Base-by-base conservation (phyloP, 2,888 invertebrate genomes). In the Pachliopta kotzebuea region DNA sequence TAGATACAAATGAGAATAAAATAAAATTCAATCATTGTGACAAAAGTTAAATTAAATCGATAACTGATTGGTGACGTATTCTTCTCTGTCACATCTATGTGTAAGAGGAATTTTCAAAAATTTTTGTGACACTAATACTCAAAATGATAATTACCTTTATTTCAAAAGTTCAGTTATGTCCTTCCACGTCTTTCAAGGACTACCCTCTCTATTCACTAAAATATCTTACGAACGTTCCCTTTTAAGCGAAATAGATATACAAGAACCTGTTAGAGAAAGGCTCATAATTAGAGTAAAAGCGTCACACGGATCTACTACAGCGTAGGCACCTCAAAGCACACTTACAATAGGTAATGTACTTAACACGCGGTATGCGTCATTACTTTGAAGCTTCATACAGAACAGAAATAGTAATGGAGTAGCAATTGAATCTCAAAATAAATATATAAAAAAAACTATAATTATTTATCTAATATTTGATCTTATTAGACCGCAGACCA, bases 331-430 rank as follows among this genome's bases (percentile, higher is more conserved):
- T 88, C 84, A 84, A 83, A 86, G 88, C 84, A 88, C 87, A 83
- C 87, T 86, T 86, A 88, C 89, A 90, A 90, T 90, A 86, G 88
- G 85, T 90, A 90, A 90, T 89, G 88, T 90, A 88, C 90, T 90
- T 90, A 88, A 84, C 83, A 81, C 79, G 76, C 78, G 80, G 83
- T 83, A 71, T 79, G 85, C 84, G 84, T 85, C 87, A 85, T 90
- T 88, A 87, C 88, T 86, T 81, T 83, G 85, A 85, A 78, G 78
- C 81, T 78, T 75, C 78, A 75, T 75, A 73, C 64, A 67, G 81
- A 74, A 83, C 70, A 79, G 65, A 45, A 67, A 69, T 71, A 67
- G 62, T 31, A 62, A n/a, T 80, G 71, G 83, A 87, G 86, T 68
- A 53, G 76, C 45, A 63, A 60, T 66, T 67, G 53, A 52, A 52